Evolutionary conservation across 2,113 vertebrate genomes (phyloP), one percentile per base, ranked within the genome.

Genomic region (Chloropsis hardwickii): DNA sequence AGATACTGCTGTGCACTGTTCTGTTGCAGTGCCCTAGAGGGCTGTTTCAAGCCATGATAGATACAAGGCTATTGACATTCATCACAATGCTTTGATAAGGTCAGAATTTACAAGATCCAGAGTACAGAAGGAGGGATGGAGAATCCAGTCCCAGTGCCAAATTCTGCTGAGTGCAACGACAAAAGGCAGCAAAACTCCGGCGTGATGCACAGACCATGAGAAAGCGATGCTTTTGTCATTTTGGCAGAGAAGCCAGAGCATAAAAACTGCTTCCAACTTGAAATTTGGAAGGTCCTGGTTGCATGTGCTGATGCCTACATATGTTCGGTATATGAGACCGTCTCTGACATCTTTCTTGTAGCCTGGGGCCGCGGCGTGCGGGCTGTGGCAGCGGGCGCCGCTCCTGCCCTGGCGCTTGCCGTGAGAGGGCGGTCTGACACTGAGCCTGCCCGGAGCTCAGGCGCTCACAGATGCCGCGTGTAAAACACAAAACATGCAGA

Each of bases 341-440:
- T 7, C 15, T 53, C 61, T 65, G 65, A 7, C 20, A 8, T 2
- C 15, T 4, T 17, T 5, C 17, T 16, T 2, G n/a, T 5, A 0
- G 24, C 39, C 16, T 0, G n/a, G 50, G 20, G 45, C 45, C 14
- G 42, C 42, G 42, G 42, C 42, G 37, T 37, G 37, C 40, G 23
- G 57, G n/a, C 56, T 5, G 33, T 6, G 56, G 33, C 56, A 24
- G 9, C 17, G 16, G 53, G 44, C 13, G 10, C 28, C 2, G 39
- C 74, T 81, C 33, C 22, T 18, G 58, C 5, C 0, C 25, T 0
- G 8, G 80, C 42, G 9, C 39, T 51, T 23, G 81, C 96, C 95
- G 18, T 97, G 58, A 96, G 96, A 94, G 96, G 95, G 96, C 97
- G 77, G 57, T 42, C 84, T 97, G 73, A 80, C 56, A 58, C 90